These are phyloP conservation scores for Dasysyrphus albostriatus DNA, from an alignment of 2,888 invertebrate genomes.

Conservation along the genomic window DNA sequence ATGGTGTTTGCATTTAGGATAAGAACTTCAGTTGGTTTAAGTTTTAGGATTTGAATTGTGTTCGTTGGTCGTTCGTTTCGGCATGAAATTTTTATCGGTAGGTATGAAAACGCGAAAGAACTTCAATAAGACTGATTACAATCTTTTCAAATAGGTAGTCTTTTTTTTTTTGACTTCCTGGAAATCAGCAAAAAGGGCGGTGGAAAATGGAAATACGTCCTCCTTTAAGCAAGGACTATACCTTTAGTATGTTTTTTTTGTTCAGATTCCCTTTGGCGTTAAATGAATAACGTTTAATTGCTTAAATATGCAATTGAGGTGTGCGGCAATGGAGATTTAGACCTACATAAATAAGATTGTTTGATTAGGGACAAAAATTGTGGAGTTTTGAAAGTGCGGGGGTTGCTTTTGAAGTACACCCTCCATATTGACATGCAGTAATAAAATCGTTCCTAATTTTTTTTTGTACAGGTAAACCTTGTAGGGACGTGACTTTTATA, in stretches of 20 bases:
- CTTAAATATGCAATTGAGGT: conserved; percentile 5
- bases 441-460: no score
- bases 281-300: conserved; percentile 71
- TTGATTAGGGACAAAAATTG: no score
- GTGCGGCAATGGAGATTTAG: no score
- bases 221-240: conserved; percentile 15
- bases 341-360: no score
- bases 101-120: conserved; percentile 48
- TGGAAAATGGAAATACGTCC: conserved; percentile 14
- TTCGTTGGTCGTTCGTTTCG: conserved; percentile 6
- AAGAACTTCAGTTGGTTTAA: conserved; percentile 40
- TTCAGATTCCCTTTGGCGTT: conserved; percentile 20
- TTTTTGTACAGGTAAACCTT: no score
- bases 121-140: conserved; percentile 54
- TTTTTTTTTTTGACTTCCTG: background rate
- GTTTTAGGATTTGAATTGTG: conserved; percentile 59
- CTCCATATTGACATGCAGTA: no score
- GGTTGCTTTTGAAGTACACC: no score
- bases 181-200: conserved; percentile 23
- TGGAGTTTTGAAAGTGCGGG: no score
- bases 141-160: background rate
- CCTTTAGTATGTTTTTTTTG: conserved; percentile 1
- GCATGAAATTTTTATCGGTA: conserved; percentile 46
- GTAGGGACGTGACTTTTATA: no score
- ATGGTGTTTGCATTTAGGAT: conserved; percentile 56